Base-by-base conservation (phyloP, 1,140 invertebrate species). In the Cylas formicarius region DNA sequence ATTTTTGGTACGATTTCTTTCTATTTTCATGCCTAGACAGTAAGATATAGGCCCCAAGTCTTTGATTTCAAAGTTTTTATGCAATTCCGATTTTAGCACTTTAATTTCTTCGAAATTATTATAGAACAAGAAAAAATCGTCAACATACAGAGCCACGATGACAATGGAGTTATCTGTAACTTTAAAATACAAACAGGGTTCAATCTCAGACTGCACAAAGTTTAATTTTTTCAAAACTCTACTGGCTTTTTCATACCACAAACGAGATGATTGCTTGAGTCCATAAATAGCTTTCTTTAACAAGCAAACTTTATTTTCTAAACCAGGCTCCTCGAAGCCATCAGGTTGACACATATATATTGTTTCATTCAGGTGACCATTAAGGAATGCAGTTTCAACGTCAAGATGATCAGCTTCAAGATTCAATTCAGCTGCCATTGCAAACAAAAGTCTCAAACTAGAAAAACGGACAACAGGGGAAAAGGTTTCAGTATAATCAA, bases 211-310 rank as follows among this genome's bases (percentile, higher is more conserved):
- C 18, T 46, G 44, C 29, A 45, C 33, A 43, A 55, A 58, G 17
- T 54, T 49, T 14, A 63, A 38, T 16, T 51, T 49, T 28, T 35
- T 40, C 18, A 67, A 47, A 23, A 43, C 42, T 27, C 48, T 35
- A 39, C 48, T 11, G 8, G 65, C 34, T 48, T 56, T 62, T 11
- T 62, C 53, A 46, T 70, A 63, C 66, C 67, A 72, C 9, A 50
- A 55, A 17, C 61, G 48, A 13, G 65, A 60, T 13, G 65, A 59
- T 48, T 73, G 67, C 46, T 69, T 67, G 6, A 72, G 39, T 3
- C 64, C 65, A 46, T 71, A 71, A 4, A 72, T 16, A 10, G 58
- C 60, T 47, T 65, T 68, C 17, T 47, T 55, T 14, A 46, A 24
- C 21, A 46, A 37, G 27, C 48, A 53, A 27, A 50, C 44, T 44